Evolutionary conservation across 2,797 vertebrate species (phyloP).

Genomic region (Malacoraja senta): DNA sequence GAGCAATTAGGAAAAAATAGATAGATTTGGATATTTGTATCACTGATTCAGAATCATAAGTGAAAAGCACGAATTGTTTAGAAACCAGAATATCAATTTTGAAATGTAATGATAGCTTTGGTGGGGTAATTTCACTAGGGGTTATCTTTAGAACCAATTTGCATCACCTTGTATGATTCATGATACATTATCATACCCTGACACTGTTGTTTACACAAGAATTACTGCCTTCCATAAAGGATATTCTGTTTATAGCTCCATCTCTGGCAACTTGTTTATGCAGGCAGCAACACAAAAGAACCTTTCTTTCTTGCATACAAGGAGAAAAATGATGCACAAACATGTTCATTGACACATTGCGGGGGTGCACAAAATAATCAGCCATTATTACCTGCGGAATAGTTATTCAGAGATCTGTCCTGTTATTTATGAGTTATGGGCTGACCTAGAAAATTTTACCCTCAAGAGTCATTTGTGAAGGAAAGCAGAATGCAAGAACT

Average conservation of each 20-base stretch:
- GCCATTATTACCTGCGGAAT: neutral
- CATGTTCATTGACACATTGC: neutral
- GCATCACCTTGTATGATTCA: too few relatives aligned
- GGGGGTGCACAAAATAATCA: neutral
- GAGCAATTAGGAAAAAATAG: neutral
- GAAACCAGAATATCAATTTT: neutral
- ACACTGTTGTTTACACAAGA: too few relatives aligned
- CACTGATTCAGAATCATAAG: neutral
- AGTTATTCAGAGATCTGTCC: neutral
- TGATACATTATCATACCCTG: too few relatives aligned
- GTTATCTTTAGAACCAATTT: too few relatives aligned
- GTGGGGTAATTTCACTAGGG: too few relatives aligned
- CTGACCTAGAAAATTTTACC: neutral
- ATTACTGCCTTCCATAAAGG: too few relatives aligned
- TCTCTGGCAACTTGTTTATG: too few relatives aligned
- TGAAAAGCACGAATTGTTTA: neutral
- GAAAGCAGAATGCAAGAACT: neutral
- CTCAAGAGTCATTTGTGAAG: neutral
- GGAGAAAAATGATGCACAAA: neutral
- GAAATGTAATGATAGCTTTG: neutral
- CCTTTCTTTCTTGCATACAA: neutral
- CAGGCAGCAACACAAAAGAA: too few relatives aligned
- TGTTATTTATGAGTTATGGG: conserved; percentile 8
- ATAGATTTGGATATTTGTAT: neutral
- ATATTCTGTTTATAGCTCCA: too few relatives aligned